Conservation (phyloP, 2,888 invertebrate genomes). For the Cryptocephalus primarius region DNA sequence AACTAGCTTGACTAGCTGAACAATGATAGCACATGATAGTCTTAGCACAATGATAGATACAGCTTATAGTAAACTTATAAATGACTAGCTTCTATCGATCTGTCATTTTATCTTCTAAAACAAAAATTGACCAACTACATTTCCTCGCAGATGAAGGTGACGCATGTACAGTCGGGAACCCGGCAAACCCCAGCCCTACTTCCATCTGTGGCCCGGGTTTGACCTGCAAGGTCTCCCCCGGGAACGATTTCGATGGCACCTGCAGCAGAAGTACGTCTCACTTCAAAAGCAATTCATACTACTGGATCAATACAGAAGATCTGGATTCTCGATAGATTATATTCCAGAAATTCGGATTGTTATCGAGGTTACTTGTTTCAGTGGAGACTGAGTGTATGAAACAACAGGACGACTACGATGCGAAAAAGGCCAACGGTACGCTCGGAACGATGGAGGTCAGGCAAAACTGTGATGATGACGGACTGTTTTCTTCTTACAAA, state of each 20-base stretch:
- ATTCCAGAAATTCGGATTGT: no score
- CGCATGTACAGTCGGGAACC: conserved; percentile 35
- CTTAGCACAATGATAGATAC: no score
- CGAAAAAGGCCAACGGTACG: conserved; percentile 35
- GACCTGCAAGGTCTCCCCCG: conserved; percentile 29
- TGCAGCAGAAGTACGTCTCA: conserved; percentile 42
- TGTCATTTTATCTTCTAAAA: no score
- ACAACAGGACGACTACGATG: conserved; percentile 39
- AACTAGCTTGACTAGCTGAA: no score
- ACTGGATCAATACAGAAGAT: no score
- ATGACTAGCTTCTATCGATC: no score
- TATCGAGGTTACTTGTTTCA: conserved; percentile 4
- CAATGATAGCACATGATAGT: no score
- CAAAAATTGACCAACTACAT: background rate
- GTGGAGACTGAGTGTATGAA: conserved; percentile 26
- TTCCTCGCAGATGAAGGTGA: conserved; percentile 40
- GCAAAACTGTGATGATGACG: conserved; percentile 53
- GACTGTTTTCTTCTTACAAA: conserved; percentile 44
- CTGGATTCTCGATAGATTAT: no score
- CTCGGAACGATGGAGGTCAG: conserved; percentile 45
- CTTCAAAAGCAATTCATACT: background rate
- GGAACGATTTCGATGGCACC: conserved; percentile 23
- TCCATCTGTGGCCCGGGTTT: conserved; percentile 51
- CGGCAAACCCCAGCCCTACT: conserved; percentile 41
- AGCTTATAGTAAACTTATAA: no score